Evolutionary conservation across 2,888 invertebrate genomes (phyloP), one percentile per base, ranked within the genome.

Genomic region (Pollenia angustigena): DNA sequence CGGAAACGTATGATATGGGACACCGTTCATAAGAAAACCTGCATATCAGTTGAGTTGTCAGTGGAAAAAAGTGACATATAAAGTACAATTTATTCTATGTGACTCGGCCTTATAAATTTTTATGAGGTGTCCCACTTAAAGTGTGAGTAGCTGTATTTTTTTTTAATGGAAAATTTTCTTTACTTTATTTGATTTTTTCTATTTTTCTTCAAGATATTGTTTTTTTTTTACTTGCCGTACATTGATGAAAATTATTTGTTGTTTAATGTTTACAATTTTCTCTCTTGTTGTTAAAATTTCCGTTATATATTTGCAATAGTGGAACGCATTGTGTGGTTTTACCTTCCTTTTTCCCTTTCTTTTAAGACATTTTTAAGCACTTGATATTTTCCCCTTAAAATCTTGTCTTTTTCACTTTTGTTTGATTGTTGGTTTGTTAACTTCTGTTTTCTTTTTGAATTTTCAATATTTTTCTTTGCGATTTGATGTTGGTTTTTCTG

Each of bases 261-360:
- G 23, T 87, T 64, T 23, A 72, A 48, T 76, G 58, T 81, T 83
- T 84, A 62, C 66, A 83, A 54, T 84, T 62, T 66, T 78, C 50
- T 82, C 62, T 71, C 44, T 62, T 81, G 71, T 62, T 83, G 54
- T 56, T 84, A 69, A 72, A 81, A 75, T 84, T 84, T 87, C 87
- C 87, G 84, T 62, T 78, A 62, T 84, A 81, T 84, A 74, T 81
- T 72, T 76, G 14, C 54, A 83, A 66, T 52, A 76, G 64, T 58
- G 56, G 83, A 81, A 76, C 80, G 46, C 72, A 66, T 81, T 75
- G 58, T 76, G 80, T 48, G 52, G 56, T 64, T 69, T 71, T 18
- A 32, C 32, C 32, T 32, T 2, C 32, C 32, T 32, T 3, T 32
- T 56, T 60, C 50, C 54, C 10, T 42, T 54, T 58, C 23, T 56